A percentile compares a stretch with the other conserved stretches of the same genome.
Conservation (phyloP, 2,888 invertebrate species). For the Yponomeuta cagnagella region DNA sequence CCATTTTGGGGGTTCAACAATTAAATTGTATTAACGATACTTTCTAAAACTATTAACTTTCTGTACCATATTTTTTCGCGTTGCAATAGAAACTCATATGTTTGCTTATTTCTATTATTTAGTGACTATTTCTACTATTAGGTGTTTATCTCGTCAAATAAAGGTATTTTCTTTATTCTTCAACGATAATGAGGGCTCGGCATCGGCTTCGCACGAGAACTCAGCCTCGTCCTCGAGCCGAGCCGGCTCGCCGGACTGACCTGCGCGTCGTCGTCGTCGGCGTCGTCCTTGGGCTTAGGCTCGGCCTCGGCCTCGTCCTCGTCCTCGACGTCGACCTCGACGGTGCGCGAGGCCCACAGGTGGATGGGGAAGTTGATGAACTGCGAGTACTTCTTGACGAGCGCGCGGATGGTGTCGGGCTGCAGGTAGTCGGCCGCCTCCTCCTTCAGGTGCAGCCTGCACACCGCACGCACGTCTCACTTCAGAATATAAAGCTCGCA, state of each 20-base stretch:
- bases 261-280: slow-evolving; percentile 72
- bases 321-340: slow-evolving; percentile 82
- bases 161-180: no score
- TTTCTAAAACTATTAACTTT: no score
- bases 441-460: slow-evolving; percentile 93
- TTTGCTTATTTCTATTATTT: no score
- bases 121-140: no score
- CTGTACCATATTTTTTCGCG: no score
- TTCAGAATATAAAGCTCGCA: slow-evolving; percentile 18
- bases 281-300: slow-evolving; percentile 33
- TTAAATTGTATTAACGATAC: no score
- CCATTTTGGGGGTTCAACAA: no score
- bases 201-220: no score
- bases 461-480: slow-evolving; percentile 26
- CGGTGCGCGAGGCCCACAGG: slow-evolving; percentile 88
- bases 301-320: slow-evolving; percentile 54
- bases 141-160: no score
- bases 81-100: no score
- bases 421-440: slow-evolving; percentile 98
- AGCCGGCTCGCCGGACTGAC: slow-evolving; percentile 27
- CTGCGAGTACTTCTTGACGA: slow-evolving; percentile 98
- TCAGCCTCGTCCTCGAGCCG: no score
- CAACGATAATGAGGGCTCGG: no score
- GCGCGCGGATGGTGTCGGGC: slow-evolving; percentile 89
- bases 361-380: slow-evolving; percentile 99